These are phyloP conservation scores for Bufotes viridis DNA, from an alignment of 2,797 vertebrate genomes.

Conservation along the genomic window DNA sequence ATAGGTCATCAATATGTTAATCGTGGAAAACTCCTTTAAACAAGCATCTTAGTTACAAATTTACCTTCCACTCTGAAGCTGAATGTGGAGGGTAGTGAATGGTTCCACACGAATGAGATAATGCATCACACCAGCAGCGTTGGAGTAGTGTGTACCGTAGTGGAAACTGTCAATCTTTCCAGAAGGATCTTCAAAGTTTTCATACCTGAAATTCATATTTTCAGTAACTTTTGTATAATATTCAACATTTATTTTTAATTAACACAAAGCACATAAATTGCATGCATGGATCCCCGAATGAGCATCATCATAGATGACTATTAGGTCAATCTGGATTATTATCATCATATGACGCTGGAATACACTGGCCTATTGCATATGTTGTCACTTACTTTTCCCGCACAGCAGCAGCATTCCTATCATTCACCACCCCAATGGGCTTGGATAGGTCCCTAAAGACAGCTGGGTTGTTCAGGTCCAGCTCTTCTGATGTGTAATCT, in stretches of 20 bases:
- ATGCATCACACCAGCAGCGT: conserved; percentile 96
- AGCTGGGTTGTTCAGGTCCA: conserved; percentile 89
- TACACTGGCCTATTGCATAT: not conserved
- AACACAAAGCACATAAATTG: not conserved
- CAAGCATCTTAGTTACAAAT: not conserved
- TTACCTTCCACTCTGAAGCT: conserved; percentile 96
- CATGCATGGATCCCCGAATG: not conserved
- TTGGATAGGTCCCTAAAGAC: conserved; percentile 94
- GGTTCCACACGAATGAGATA: conserved; percentile 94
- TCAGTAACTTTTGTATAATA: not conserved
- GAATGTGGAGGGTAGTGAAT: conserved; percentile 94
- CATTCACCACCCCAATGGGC: conserved; percentile 91
- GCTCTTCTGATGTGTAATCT: conserved; percentile 93
- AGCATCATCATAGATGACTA: not conserved
- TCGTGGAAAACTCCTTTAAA: not conserved
- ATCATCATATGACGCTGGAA: not conserved
- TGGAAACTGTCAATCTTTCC: conserved; percentile 95
- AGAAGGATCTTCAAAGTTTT: conserved; percentile 95
- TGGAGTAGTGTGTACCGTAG: conserved; percentile 97
- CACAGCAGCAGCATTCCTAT: conserved; percentile 90
- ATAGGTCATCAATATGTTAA: no score
- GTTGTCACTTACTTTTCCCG: conserved; percentile 83
- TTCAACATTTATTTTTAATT: not conserved
- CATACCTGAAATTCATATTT: conserved; percentile 77
- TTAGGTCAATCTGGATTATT: not conserved